Conservation (phyloP, 2,113 vertebrate genomes). For the Loxodonta africana region DNA sequence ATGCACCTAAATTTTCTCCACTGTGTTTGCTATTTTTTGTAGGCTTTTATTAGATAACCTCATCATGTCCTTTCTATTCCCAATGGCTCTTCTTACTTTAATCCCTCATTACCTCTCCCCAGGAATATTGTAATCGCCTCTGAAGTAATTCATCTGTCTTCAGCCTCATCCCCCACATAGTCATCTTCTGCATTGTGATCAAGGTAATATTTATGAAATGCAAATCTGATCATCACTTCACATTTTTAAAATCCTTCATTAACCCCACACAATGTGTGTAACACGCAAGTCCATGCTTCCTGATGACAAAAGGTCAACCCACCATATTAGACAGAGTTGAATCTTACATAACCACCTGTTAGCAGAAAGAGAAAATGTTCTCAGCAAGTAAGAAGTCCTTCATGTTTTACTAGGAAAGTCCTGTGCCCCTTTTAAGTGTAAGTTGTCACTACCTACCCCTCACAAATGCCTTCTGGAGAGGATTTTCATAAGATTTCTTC, state of each 20-base stretch:
- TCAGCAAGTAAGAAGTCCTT: constrained; percentile 46
- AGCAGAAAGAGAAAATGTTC: neutral
- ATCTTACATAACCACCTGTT: neutral
- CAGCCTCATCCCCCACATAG: constrained; percentile 19
- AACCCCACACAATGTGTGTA: neutral
- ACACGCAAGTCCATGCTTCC: neutral
- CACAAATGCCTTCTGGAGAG: neutral
- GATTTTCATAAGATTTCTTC: neutral
- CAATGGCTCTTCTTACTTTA: constrained; percentile 65
- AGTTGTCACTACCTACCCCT: neutral
- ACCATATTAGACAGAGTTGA: neutral
- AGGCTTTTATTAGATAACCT: constrained; percentile 63
- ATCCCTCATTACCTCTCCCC: constrained; percentile 73
- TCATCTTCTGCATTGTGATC: constrained; percentile 67
- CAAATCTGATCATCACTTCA: constrained; percentile 60
- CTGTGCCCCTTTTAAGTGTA: neutral
- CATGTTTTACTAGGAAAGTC: constrained; percentile 13
- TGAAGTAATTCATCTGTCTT: constrained; percentile 70
- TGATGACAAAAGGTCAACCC: neutral
- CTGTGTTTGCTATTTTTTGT: constrained; percentile 45
- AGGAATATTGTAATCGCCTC: constrained; percentile 54
- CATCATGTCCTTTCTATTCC: constrained; percentile 70
- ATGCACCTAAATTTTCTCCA: constrained; percentile 48
- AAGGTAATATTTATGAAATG: constrained; percentile 68
- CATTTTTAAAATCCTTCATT: constrained; percentile 54